Evolutionary conservation across 1,140 invertebrate species (phyloP).

Genomic region (Saccostrea echinata): DNA sequence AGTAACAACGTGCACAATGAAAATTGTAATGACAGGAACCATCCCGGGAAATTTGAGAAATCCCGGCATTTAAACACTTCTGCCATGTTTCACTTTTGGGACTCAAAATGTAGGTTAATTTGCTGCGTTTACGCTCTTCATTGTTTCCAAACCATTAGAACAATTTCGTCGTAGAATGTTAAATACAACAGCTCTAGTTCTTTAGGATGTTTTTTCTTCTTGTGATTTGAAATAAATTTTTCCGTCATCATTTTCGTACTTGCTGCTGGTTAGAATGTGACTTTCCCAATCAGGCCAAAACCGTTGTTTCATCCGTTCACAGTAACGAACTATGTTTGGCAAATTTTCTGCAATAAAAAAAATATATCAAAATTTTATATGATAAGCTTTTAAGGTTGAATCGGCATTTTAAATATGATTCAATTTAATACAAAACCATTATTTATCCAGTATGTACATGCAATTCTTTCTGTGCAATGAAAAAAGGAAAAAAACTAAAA

Average conservation of each 20-base stretch:
- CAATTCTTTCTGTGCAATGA: neutral
- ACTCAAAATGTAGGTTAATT: no score
- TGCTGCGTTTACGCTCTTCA: no score
- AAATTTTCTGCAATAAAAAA: constrained; percentile 65
- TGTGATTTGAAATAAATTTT: constrained; percentile 34
- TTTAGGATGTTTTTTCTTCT: neutral
- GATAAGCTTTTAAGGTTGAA: neutral
- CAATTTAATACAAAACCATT: no score
- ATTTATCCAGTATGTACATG: neutral
- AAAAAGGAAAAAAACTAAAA: neutral
- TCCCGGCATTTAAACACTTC: no score
- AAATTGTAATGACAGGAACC: no score
- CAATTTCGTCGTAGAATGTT: no score
- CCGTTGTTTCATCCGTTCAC: constrained; percentile 74
- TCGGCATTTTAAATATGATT: no score
- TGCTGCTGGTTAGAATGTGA: constrained; percentile 48
- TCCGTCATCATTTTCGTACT: constrained; percentile 49
- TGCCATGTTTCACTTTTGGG: no score
- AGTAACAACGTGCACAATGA: no score
- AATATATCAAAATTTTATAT: neutral
- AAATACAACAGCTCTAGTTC: no score
- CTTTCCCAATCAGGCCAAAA: constrained; percentile 79
- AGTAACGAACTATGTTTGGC: constrained; percentile 72
- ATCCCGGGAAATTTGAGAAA: no score
- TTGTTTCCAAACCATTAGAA: no score